A percentile compares a stretch with the other conserved stretches of the same genome.
Evolutionary conservation across 37 sponge, comb jelly and placozoan species (phyloP).

Genomic region (Theonella swinhoei): DNA sequence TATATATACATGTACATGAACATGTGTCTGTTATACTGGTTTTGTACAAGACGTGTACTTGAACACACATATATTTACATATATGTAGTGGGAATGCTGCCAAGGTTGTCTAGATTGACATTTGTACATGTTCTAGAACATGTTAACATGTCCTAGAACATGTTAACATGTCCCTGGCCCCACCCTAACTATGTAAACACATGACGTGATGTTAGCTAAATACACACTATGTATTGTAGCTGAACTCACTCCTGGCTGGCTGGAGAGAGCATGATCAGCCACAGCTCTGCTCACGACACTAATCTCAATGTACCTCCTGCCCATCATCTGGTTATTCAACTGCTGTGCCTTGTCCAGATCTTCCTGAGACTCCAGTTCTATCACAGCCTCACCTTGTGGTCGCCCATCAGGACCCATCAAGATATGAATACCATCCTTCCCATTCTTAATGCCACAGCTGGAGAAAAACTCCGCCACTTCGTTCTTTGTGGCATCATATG

Average conservation of each 20-base stretch:
- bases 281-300: constrained; percentile 29
- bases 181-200: too few relatives aligned
- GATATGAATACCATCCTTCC: constrained; percentile 55
- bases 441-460: constrained; percentile 42
- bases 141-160: too few relatives aligned
- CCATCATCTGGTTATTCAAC: constrained; percentile 48
- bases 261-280: constrained; percentile 32
- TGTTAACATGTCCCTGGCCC: too few relatives aligned
- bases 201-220: too few relatives aligned
- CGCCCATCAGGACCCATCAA: constrained; percentile 59
- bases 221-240: neutral
- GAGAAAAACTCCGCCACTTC: constrained; percentile 69
- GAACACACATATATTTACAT: too few relatives aligned
- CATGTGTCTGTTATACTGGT: too few relatives aligned
- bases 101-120: too few relatives aligned
- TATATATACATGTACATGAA: too few relatives aligned
- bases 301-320: constrained; percentile 72
- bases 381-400: constrained; percentile 66
- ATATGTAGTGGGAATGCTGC: too few relatives aligned
- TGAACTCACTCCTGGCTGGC: constrained; percentile 42
- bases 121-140: too few relatives aligned
- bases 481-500: constrained; percentile 63
- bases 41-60: too few relatives aligned
- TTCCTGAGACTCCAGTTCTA: constrained; percentile 34
- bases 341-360: constrained; percentile 60